Base-by-base conservation (phyloP, 2,797 vertebrate species). In the Chrosomus eos region DNA sequence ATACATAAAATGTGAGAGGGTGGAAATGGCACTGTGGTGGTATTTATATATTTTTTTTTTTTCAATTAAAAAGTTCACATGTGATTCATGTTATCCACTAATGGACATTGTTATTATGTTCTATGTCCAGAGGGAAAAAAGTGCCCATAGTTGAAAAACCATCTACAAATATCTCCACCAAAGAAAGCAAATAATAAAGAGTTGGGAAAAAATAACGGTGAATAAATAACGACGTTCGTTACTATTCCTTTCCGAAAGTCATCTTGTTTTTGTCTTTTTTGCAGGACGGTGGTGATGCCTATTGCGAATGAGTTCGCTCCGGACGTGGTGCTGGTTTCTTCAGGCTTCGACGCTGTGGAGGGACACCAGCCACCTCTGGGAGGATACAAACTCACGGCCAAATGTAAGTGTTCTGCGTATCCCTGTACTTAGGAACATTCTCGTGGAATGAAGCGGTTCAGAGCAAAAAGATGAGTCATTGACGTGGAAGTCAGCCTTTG, bases 201-300 rank as follows among this genome's bases (percentile, higher is more conserved):
- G 19, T 28, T 7, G n/a, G 11, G 18, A 7, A 23, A 31, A 62
- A 45, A 28, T 21, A 5, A 18, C 26, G n/a, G n/a, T 31, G 71
- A 51, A 73, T 28, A 78, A 45, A 64, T 28, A 21, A 43, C 28
- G 4, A 3, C 19, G 23, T 74, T 2, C 0, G 3, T 43, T 62
- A 40, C n/a, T 23, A 3, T 79, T 13, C 16, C 26, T 70, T 70
- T 45, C 55, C 1, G 21, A 9, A 79, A 36, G 38, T 70, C 9
- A 21, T 43, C 2, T 58, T 45, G 62, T 26, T 80, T 33, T 66
- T 31, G n/a, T 23, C 18, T 70, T 16, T 83, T 48, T 66, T 74
- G 82, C 93, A 99, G 98, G 89, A 97, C 96, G 1, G 96, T 99
- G 87, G 97, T 99, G 85, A 98, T 99, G 97, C 98, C 98, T 0